Conservation (phyloP, 2,113 vertebrate species). For the Petroica traversi region DNA sequence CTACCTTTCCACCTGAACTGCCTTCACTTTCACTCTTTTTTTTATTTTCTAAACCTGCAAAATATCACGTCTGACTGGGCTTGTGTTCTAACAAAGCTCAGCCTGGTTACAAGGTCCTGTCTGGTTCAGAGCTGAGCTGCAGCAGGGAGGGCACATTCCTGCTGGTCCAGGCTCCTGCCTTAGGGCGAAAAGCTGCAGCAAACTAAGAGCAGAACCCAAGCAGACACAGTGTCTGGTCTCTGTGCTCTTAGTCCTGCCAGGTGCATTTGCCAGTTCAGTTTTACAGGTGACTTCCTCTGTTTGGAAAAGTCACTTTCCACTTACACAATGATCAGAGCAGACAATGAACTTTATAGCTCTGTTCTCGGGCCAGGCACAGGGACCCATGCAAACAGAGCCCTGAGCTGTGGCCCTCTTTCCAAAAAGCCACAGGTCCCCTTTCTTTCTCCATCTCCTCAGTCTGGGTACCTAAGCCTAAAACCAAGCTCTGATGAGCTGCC, state of each 20-base stretch:
- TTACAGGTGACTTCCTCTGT: neutral
- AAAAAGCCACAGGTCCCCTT: neutral
- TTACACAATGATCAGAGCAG: neutral
- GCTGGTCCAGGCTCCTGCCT: neutral
- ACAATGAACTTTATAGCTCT: neutral
- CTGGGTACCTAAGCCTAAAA: neutral
- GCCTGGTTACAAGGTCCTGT: rapidly evolving
- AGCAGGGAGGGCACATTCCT: neutral
- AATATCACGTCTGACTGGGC: neutral
- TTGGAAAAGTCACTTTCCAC: neutral
- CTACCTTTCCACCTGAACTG: neutral
- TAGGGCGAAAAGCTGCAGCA: neutral
- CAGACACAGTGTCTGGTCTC: no score
- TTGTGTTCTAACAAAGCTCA: neutral
- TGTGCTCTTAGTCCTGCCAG: no score
- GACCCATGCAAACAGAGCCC: neutral
- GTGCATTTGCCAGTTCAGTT: neutral
- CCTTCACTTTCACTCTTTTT: neutral
- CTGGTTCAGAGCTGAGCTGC: neutral
- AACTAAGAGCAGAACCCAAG: neutral
- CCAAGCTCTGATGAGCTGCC: neutral
- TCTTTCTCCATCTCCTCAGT: neutral
- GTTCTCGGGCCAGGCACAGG: neutral
- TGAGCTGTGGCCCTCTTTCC: neutral
- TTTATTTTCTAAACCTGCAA: neutral